A percentile compares a stretch with the other conserved stretches of the same genome.
Evolutionary conservation across 2,797 vertebrate genomes (phyloP).

Genomic region (Ptychadena robeensis): DNA sequence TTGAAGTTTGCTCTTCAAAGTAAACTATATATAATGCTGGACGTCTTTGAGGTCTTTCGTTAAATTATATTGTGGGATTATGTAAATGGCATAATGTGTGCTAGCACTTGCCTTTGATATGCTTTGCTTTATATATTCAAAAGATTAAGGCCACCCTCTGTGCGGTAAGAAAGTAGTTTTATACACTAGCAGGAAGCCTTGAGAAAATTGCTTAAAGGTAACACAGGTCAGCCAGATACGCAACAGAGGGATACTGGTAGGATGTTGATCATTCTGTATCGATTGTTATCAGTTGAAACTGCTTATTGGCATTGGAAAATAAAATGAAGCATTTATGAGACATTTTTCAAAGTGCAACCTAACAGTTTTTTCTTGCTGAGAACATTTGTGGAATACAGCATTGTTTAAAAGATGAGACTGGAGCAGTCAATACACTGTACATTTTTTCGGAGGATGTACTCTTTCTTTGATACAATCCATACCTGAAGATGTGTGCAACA

Average conservation of each 20-base stretch:
- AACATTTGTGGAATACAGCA: neutral
- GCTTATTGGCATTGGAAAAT: neutral
- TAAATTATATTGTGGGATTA: conserved; percentile 54
- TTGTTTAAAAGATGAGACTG: neutral
- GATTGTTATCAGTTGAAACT: conserved; percentile 3
- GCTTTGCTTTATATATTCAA: conserved; percentile 38
- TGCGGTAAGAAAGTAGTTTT: conserved; percentile 46
- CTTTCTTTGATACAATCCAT: neutral
- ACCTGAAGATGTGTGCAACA: neutral
- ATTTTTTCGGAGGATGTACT: neutral
- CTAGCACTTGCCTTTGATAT: conserved; percentile 46
- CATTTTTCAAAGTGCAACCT: neutral
- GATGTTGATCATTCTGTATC: conserved; percentile 9
- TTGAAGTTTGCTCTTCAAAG: conserved; percentile 49
- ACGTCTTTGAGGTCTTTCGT: conserved; percentile 36
- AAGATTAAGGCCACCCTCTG: conserved; percentile 47
- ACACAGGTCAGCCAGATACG: conserved; percentile 22
- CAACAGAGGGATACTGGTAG: neutral
- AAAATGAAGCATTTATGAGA: too few relatives aligned
- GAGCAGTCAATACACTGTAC: neutral
- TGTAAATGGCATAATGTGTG: conserved; percentile 50
- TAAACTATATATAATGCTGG: conserved; percentile 19
- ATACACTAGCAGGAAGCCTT: conserved; percentile 31
- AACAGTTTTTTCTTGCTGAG: neutral
- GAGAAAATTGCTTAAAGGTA: conserved; percentile 31